phyloP scores from a whole-genome alignment of 2,113 vertebrate species.

The Oreochromis tanganicae region DNA sequence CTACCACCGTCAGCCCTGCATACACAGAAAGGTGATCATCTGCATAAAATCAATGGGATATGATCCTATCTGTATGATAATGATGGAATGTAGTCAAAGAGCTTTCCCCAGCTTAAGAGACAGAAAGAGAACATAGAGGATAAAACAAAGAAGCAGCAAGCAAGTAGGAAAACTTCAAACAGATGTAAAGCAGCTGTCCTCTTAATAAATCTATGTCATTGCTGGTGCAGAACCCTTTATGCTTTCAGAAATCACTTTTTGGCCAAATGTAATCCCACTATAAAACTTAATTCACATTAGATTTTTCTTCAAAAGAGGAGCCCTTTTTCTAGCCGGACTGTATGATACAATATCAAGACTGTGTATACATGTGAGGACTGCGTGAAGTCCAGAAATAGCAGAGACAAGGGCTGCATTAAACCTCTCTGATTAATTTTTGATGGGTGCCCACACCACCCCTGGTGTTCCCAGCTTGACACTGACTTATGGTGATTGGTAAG shows the following conservation, averaged over 20 bases:
- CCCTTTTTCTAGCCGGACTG: not conserved
- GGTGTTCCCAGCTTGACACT: constrained; percentile 50
- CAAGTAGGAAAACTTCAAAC: not conserved
- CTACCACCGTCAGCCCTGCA: constrained; percentile 87
- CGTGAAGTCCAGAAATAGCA: not conserved
- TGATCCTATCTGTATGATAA: constrained; percentile 88
- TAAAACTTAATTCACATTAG: not conserved
- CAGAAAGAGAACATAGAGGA: not conserved
- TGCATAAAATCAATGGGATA: constrained; percentile 98
- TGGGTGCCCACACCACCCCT: constrained; percentile 13
- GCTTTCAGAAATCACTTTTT: not conserved
- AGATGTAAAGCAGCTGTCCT: not conserved
- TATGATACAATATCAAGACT: not conserved
- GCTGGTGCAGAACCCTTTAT: not conserved
- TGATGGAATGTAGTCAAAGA: constrained; percentile 66
- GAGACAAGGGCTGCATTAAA: not conserved
- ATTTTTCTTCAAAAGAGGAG: not conserved
- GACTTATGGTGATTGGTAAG: constrained; percentile 50
- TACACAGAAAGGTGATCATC: constrained; percentile 95
- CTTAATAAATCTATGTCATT: not conserved
- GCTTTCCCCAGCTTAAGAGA: constrained; percentile 30
- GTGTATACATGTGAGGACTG: not conserved
- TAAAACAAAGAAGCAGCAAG: not conserved
- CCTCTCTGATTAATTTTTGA: constrained; percentile 22
- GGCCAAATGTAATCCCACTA: not conserved